Evolutionary conservation across 2,888 invertebrate genomes (phyloP), one percentile per base, ranked within the genome.

Genomic region (Parnassius apollo): DNA sequence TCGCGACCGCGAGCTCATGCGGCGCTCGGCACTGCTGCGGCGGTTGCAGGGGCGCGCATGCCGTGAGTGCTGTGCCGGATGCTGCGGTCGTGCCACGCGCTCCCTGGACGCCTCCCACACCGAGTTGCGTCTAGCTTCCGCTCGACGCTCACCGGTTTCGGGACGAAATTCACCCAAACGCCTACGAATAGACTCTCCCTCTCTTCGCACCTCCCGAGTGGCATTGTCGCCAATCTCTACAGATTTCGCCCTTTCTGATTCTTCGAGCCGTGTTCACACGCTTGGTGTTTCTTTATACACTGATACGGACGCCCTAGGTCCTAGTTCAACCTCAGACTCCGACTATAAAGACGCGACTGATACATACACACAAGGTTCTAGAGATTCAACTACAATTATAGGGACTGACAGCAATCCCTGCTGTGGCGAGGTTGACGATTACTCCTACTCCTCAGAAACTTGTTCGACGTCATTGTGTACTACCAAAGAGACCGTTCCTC

Each of bases 1-100:
- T 10, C 77, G 82, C 50, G 87, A 84, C 68, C 82, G 85, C 67
- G 86, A 86, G 72, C 77, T 83, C 54, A 85, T 87, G 85, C 83
- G 89, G 66, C 78, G 79, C 69, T 86, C 88, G 2, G 86, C 88
- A 57, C 80, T 90, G 65, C 74, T 90, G 73, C 82, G 90, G 48
- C 81, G 87, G 57, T 74, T 87, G 72, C 85, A 89, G 86, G 85
- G 86, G 48, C 80, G 88, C 57, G 74, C 77, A 60, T 18, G 49
- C 12, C 49, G 49, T 1, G 66, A 49, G 49, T 60, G 62, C 65
- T 67, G 63, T 22, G 64, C 65, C 51, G 70, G 57, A 63, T 66
- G 63, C 50, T 64, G 66, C 53, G 68, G 66, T 2, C 70, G 68
- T 42, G 68, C 71, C 46, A 72, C 75, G 44, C 83, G 86, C 67